Evolutionary conservation across 2,888 invertebrate genomes (phyloP).

Genomic region (Cancer borealis): DNA sequence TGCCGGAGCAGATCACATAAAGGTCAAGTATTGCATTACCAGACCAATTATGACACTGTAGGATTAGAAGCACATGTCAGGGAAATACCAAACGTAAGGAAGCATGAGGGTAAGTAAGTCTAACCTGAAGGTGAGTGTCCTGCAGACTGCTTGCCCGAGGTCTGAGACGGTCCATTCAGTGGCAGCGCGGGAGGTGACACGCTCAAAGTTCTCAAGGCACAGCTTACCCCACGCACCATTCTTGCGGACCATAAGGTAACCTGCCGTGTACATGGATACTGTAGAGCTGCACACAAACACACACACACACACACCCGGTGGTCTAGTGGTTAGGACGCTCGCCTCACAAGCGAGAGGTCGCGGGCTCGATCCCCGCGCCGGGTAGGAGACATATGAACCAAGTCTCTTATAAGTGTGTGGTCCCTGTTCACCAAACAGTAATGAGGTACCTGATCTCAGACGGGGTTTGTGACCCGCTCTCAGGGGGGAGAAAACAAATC

Average conservation of each 20-base stretch:
- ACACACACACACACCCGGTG: background rate
- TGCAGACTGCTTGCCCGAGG: conserved; percentile 88
- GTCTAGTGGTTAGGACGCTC: no score
- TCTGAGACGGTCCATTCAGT: conserved; percentile 85
- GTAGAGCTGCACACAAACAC: background rate
- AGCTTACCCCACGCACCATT: conserved; percentile 89
- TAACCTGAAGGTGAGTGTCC: conserved; percentile 88
- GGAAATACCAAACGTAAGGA: background rate
- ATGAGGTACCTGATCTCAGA: no score
- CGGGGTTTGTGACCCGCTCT: no score
- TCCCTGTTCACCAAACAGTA: no score
- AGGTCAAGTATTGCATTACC: background rate
- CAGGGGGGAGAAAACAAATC: no score
- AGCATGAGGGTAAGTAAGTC: background rate
- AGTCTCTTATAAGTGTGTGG: no score
- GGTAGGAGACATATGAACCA: no score
- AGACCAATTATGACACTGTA: background rate
- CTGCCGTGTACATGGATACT: conserved; percentile 79
- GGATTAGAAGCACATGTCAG: background rate
- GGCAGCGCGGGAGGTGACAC: conserved; percentile 83
- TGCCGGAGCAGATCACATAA: background rate
- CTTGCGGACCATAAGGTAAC: conserved; percentile 87
- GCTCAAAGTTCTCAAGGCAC: conserved; percentile 86
- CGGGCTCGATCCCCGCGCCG: no score
- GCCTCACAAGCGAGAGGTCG: no score